These are phyloP conservation scores for Sardina pilchardus DNA, from an alignment of 2,113 vertebrate genomes.

Conservation along the genomic window DNA sequence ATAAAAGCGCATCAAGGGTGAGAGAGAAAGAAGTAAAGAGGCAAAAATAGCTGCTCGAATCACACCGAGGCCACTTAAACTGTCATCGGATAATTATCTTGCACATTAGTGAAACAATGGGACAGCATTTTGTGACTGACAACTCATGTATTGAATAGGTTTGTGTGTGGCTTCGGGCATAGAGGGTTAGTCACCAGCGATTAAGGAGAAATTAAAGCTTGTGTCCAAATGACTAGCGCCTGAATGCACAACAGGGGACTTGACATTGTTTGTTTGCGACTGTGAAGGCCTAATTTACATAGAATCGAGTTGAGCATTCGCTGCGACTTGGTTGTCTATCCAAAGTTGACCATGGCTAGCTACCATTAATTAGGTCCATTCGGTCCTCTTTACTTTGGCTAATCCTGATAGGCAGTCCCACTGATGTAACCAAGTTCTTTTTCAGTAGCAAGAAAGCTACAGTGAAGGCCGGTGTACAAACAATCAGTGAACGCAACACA, in stretches of 20 bases:
- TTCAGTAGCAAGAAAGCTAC: background rate
- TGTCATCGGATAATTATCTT: background rate
- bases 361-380: too few species aligned
- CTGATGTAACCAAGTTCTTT: background rate
- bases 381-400: too few species aligned
- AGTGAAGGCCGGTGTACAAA: background rate
- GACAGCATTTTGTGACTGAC: background rate
- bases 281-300: too few species aligned
- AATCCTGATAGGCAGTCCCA: too few species aligned
- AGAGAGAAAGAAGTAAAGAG: background rate
- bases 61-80: background rate
- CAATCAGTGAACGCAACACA: background rate
- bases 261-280: too few species aligned
- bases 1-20: background rate
- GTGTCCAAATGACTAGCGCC: background rate
- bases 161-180: background rate
- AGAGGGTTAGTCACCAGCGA: background rate
- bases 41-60: background rate
- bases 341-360: too few species aligned
- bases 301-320: too few species aligned
- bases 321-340: too few species aligned
- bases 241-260: too few species aligned
- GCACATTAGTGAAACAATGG: background rate
- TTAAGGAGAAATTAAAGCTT: background rate
- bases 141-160: background rate